These are phyloP conservation scores for Enteromius thamalakanensis DNA, from an alignment of 2,797 vertebrate species.

Conservation along the genomic window DNA sequence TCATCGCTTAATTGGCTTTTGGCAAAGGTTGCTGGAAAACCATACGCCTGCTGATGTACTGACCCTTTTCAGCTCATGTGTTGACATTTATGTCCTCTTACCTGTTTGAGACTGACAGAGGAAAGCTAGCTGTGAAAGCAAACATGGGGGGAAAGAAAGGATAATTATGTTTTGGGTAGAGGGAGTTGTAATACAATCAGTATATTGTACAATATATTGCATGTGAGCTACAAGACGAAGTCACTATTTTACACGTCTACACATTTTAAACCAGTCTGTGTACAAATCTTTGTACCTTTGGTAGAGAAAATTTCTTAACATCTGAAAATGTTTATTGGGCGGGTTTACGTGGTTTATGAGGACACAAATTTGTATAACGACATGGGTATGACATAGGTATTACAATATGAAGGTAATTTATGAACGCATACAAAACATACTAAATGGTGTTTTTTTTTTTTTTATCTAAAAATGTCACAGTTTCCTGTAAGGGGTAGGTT, in stretches of 20 bases:
- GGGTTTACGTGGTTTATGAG: no score
- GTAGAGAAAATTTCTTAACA: neutral
- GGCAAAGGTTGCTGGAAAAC: constrained; percentile 27
- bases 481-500: no score
- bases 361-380: no score
- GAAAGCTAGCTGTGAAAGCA: constrained; percentile 37
- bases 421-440: no score
- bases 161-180: neutral
- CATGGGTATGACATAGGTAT: no score
- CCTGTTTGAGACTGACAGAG: constrained; percentile 17
- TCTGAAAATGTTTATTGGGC: no score
- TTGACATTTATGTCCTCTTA: constrained; percentile 50
- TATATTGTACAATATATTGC: neutral
- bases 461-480: no score
- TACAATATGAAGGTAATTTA: no score
- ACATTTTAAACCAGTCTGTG: neutral
- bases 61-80: constrained; percentile 21
- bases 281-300: neutral
- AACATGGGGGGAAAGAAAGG: constrained; percentile 33
- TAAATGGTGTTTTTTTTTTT: no score
- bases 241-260: neutral
- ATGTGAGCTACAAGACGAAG: neutral
- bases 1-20: constrained; percentile 39
- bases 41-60: constrained; percentile 25
- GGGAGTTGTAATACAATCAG: neutral